phyloP scores from a whole-genome alignment of 1,140 invertebrate species.

The Macrobrachium rosenbergii region DNA sequence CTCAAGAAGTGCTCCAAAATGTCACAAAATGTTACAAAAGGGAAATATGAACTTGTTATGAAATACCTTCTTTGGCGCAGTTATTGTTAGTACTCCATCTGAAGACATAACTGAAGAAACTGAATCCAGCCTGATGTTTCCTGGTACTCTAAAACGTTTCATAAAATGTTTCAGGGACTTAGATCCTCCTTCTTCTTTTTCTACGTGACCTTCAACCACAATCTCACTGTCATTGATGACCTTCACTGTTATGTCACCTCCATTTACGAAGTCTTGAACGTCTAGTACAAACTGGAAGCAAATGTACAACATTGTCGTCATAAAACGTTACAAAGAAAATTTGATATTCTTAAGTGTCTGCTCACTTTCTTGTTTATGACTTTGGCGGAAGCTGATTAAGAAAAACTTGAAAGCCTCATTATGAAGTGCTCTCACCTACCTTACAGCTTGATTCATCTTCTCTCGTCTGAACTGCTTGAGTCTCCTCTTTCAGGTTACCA shows the following conservation, averaged over 20 bases:
- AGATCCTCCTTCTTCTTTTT: slow-evolving; percentile 2
- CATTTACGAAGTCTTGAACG: slow-evolving; percentile 45
- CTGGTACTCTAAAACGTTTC: slow-evolving; percentile 78
- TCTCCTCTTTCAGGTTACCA: slow-evolving; percentile 4
- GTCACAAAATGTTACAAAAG: too few relatives aligned
- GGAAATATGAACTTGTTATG: too few relatives aligned
- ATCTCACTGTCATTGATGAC: slow-evolving; percentile 33
- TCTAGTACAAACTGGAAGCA: slow-evolving; percentile 45
- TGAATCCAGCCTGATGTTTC: slow-evolving; percentile 75
- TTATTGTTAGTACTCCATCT: slow-evolving; percentile 70
- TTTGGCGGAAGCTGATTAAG: too few relatives aligned
- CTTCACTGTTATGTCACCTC: slow-evolving; percentile 45
- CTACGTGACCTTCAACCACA: slow-evolving; percentile 40
- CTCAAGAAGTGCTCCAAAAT: too few relatives aligned
- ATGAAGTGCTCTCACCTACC: neutral
- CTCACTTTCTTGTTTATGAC: too few relatives aligned
- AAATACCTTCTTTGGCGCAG: slow-evolving; percentile 36
- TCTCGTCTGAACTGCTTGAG: neutral
- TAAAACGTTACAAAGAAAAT: too few relatives aligned
- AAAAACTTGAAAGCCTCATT: too few relatives aligned
- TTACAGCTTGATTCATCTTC: slow-evolving; percentile 5
- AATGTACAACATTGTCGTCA: too few relatives aligned
- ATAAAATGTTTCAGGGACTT: slow-evolving; percentile 79
- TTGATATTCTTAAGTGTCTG: neutral
- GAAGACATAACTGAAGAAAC: slow-evolving; percentile 72